Conservation (phyloP, 92 coral and sea anemone genomes). For the Palythoa grandiflora region DNA sequence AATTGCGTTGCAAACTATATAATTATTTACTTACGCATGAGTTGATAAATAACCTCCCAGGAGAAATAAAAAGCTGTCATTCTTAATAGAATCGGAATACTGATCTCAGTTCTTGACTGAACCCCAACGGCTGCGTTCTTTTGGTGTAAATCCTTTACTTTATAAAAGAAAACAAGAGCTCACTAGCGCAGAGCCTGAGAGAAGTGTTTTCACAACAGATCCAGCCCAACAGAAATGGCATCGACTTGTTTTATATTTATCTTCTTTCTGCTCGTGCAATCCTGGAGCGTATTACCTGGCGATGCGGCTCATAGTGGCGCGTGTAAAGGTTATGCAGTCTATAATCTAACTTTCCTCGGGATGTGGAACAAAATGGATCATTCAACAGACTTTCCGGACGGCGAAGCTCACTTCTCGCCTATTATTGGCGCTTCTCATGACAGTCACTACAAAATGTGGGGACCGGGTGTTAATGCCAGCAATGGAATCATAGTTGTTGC, state of each 20-base stretch:
- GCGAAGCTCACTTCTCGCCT: conserved; percentile 59
- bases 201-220: neutral
- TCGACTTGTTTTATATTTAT: neutral
- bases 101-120: neutral
- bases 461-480: conserved; percentile 60
- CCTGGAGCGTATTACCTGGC: conserved; percentile 11
- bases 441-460: conserved; percentile 68
- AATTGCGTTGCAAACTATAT: neutral
- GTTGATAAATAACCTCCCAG: neutral
- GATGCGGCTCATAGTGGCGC: conserved; percentile 20
- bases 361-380: conserved; percentile 62
- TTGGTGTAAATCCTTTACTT: neutral
- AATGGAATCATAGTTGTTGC: conserved; percentile 67
- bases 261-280: conserved; percentile 25
- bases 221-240: neutral
- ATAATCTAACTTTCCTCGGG: conserved; percentile 53
- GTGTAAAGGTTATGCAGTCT: conserved; percentile 67
- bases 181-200: neutral
- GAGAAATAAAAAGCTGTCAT: neutral
- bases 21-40: neutral
- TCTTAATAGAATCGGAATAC: neutral
- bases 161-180: neutral
- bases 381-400: conserved; percentile 45
- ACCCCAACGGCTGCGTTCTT: neutral
- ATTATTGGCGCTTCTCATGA: conserved; percentile 71